Evolutionary conservation across 2,113 vertebrate species (phyloP).

Genomic region (Psophia crepitans): DNA sequence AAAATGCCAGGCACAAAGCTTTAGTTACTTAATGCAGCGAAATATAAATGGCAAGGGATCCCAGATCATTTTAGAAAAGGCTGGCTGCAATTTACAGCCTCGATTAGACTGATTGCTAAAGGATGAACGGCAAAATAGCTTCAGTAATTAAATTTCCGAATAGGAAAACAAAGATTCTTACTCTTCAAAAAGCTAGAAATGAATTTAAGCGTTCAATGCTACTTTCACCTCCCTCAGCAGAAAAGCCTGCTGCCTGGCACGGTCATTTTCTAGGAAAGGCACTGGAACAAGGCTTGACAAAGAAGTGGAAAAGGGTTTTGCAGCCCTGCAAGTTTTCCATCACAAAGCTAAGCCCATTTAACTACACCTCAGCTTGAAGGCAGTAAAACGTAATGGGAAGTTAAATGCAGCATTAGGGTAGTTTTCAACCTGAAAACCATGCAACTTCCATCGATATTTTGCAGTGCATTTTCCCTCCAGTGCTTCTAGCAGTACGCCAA

Average conservation of each 20-base stretch:
- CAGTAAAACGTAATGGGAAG: not conserved
- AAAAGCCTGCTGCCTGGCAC: not conserved
- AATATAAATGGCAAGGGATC: conserved; percentile 3
- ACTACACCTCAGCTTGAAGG: not conserved
- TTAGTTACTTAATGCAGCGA: not conserved
- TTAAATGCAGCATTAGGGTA: not conserved
- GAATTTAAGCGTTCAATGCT: not conserved
- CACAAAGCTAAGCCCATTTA: not conserved
- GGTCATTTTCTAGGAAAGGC: not conserved
- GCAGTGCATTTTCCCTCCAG: not conserved
- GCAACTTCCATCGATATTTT: not conserved
- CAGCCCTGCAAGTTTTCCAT: not conserved
- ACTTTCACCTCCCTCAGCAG: not conserved
- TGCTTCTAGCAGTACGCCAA: not conserved
- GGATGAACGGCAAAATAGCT: not conserved
- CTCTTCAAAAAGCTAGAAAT: not conserved
- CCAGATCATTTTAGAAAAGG: not conserved
- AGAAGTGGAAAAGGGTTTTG: not conserved
- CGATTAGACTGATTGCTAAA: not conserved
- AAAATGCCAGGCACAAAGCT: conserved; percentile 36
- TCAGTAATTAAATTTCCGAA: not conserved
- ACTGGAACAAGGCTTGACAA: not conserved
- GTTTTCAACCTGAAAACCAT: not conserved
- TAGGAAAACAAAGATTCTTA: not conserved
- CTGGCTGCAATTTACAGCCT: not conserved